phyloP scores from a whole-genome alignment of 2,797 vertebrate species.

The Cyprinella venusta region DNA sequence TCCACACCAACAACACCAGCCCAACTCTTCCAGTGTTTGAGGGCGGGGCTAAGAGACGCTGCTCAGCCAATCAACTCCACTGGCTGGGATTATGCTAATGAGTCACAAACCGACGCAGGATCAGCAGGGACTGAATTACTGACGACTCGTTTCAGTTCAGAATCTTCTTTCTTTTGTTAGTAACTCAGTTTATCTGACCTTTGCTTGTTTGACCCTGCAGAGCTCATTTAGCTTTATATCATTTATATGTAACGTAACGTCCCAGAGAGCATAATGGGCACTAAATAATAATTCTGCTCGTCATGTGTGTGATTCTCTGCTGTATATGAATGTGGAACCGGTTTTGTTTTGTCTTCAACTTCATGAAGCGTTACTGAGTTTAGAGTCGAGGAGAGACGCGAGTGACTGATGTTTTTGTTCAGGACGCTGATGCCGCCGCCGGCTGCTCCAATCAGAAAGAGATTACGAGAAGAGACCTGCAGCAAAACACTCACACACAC shows the following conservation, averaged over 20 bases:
- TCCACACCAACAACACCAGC: too few species aligned
- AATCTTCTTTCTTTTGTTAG: too few species aligned
- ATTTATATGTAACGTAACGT: background rate
- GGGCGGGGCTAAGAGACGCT: too few species aligned
- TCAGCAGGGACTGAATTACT: background rate
- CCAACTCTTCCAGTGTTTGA: too few species aligned
- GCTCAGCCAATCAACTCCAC: background rate
- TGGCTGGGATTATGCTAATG: background rate
- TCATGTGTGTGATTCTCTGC: background rate
- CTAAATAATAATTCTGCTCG: background rate
- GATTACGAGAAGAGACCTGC: constrained; percentile 64
- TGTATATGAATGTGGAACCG: background rate
- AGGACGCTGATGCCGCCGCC: constrained; percentile 79
- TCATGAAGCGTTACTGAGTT: background rate
- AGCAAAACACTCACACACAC: constrained; percentile 21
- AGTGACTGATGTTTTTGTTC: background rate
- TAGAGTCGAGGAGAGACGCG: background rate
- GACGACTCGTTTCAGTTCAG: background rate
- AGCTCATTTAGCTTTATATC: background rate
- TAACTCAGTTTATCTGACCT: background rate
- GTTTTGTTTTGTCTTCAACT: background rate
- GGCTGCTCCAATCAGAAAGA: constrained; percentile 69
- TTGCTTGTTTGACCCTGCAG: background rate
- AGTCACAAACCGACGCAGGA: background rate
- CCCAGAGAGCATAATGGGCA: too few species aligned